Evolutionary conservation across 35 echinoderm and acorn worm genomes (phyloP), one percentile per base, ranked within the genome.

Genomic region (Amphiura filiformis): DNA sequence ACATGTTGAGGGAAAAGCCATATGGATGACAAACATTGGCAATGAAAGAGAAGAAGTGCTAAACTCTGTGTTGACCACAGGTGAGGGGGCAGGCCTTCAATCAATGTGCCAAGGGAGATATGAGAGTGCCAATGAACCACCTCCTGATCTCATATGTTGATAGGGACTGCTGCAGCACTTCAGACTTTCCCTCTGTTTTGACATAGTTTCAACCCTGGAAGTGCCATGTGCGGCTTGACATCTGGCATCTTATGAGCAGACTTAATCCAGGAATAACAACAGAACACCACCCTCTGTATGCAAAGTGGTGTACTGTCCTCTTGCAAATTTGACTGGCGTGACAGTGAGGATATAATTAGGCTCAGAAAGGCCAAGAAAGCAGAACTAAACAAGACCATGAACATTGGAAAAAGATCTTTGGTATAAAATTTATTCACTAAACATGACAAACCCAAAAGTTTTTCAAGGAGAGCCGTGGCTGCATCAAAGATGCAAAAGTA

Each of bases 221-320:
- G 28, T 94, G 47, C n/a, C 41, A 70, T 18, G 44, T 94, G 0
- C 34, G 84, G 20, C 78, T 95, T 0, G 93, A 91, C 65, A 88
- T 95, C 70, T 95, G 89, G 89, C 93, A 95, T 34, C 83, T 95
- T 33, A 91, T 95, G 84, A 28, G 89, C 30, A 79, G 79, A 31
- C 20, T 91, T 70, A 79, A 85, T 12, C 39, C n/a, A 22, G 80
- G 64, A 18, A 65, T 61, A 40, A 88, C 80, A 3, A 83, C 78
- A 3, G 76, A 88, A 23, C 30, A 38, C 13, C 90, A 92, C n/a
- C 57, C 83, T 37, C 77, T 96, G 37, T 92, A 92, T 38, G 26
- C 34, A 1, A 32, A 52, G 36, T 89, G 89, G 31, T 35, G 92
- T 32, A 26, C 76, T 95, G 32, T 87, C 84, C 15, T 23, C 20